phyloP scores from a whole-genome alignment of 2,888 invertebrate species.

The Drosophila anceps region DNA sequence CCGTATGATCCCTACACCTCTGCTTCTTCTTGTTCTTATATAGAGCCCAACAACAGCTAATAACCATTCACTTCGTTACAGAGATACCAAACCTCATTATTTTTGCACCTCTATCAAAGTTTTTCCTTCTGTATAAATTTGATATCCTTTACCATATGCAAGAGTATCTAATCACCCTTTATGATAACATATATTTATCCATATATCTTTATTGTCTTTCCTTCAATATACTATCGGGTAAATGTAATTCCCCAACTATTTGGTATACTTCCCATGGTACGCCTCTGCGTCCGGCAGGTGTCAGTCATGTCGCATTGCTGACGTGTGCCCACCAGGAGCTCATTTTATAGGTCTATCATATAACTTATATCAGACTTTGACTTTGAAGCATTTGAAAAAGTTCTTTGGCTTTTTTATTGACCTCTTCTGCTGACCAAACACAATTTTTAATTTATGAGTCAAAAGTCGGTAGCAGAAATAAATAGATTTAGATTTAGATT shows the following conservation, averaged over 20 bases:
- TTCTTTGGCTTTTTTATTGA: constrained; percentile 61
- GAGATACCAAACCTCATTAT: too few relatives aligned
- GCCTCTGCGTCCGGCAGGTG: constrained; percentile 38
- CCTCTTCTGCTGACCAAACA: constrained; percentile 62
- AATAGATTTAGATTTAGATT: constrained; percentile 66
- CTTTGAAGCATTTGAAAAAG: constrained; percentile 58
- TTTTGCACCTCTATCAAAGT: too few relatives aligned
- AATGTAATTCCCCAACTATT: background rate
- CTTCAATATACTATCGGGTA: background rate
- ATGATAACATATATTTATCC: background rate
- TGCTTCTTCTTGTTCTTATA: too few relatives aligned
- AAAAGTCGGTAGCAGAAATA: constrained; percentile 57
- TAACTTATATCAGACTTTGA: constrained; percentile 75
- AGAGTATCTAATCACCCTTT: background rate
- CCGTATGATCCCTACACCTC: too few relatives aligned
- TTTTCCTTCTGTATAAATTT: too few relatives aligned
- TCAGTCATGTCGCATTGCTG: constrained; percentile 37
- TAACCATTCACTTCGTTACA: too few relatives aligned
- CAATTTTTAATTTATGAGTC: constrained; percentile 61
- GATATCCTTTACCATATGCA: background rate
- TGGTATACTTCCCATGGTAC: constrained; percentile 18
- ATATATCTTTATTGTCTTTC: background rate
- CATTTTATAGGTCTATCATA: constrained; percentile 69
- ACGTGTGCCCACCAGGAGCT: constrained; percentile 57
- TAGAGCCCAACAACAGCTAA: too few relatives aligned